These are phyloP conservation scores for Apoderus coryli DNA, from an alignment of 2,888 invertebrate genomes.

Conservation along the genomic window DNA sequence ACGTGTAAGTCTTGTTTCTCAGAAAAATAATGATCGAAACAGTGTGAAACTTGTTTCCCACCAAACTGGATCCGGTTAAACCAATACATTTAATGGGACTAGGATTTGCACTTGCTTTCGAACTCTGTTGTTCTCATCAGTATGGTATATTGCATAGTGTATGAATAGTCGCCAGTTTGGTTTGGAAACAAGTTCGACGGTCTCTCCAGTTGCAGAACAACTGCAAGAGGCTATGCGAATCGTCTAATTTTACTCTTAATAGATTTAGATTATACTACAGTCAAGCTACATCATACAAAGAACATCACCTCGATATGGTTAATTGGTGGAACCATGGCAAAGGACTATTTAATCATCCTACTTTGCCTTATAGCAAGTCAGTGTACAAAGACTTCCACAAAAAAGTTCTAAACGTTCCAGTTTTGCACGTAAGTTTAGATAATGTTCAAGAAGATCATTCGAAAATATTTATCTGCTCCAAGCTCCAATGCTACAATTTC, in stretches of 20 bases:
- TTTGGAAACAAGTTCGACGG: too few relatives aligned
- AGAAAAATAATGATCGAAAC: background rate
- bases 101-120: too few relatives aligned
- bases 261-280: slow-evolving; percentile 61
- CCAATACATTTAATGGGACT: too few relatives aligned
- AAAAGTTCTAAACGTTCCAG: slow-evolving; percentile 50
- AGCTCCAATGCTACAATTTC: slow-evolving; percentile 4
- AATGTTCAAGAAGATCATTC: too few relatives aligned
- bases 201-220: too few relatives aligned
- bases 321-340: slow-evolving; percentile 57
- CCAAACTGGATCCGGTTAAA: too few relatives aligned
- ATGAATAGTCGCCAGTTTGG: too few relatives aligned
- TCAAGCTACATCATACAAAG: slow-evolving; percentile 46
- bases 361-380: slow-evolving; percentile 42
- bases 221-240: too few relatives aligned
- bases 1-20: slow-evolving; percentile 38
- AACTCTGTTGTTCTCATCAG: too few relatives aligned
- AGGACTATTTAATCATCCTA: slow-evolving; percentile 49
- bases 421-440: slow-evolving; percentile 47
- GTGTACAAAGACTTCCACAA: slow-evolving; percentile 53
- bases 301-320: slow-evolving; percentile 44
- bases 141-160: too few relatives aligned
- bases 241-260: slow-evolving; percentile 13
- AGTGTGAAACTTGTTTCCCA: background rate
- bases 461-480: slow-evolving; percentile 1